phyloP scores from a whole-genome alignment of 2,888 invertebrate species.

The Zeuzera pyrina region DNA sequence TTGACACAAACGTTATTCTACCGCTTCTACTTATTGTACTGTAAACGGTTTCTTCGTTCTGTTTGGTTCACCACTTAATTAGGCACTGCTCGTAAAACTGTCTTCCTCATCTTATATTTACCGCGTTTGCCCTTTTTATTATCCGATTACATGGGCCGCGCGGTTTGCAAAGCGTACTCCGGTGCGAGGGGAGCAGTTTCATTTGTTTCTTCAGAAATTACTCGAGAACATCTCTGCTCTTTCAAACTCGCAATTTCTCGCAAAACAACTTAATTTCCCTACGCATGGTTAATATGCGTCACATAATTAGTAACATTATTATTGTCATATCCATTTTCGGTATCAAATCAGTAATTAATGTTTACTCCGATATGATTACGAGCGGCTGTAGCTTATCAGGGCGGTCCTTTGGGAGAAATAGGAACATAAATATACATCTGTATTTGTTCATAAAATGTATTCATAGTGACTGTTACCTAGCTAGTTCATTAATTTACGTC shows the following conservation, averaged over 20 bases:
- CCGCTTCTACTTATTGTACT: constrained; percentile 32
- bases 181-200: constrained; percentile 68
- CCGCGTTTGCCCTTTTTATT: constrained; percentile 74
- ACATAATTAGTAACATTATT: constrained; percentile 27
- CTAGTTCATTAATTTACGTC: not conserved
- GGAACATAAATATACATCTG: not conserved
- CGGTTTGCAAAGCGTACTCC: constrained; percentile 64
- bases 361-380: constrained; percentile 59
- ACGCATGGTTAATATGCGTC: too few relatives aligned
- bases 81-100: constrained; percentile 72
- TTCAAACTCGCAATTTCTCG: constrained; percentile 19
- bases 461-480: not conserved
- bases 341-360: constrained; percentile 61
- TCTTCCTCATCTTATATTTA: constrained; percentile 74
- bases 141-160: constrained; percentile 71
- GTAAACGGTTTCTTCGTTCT: constrained; percentile 63
- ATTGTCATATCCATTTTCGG: constrained; percentile 40
- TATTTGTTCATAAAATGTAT: not conserved
- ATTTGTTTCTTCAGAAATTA: constrained; percentile 71
- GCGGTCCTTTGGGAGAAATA: constrained; percentile 33
- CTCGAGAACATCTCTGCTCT: constrained; percentile 45
- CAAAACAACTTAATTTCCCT: constrained; percentile 29
- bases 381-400: constrained; percentile 56
- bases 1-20: constrained; percentile 4
- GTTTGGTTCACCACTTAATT: constrained; percentile 71